Percentiles rank a stretch among this genome's conserved stretches.
Evolutionary conservation across 2,113 vertebrate species (phyloP).

Genomic region (Tretioscincus oriximinensis): DNA sequence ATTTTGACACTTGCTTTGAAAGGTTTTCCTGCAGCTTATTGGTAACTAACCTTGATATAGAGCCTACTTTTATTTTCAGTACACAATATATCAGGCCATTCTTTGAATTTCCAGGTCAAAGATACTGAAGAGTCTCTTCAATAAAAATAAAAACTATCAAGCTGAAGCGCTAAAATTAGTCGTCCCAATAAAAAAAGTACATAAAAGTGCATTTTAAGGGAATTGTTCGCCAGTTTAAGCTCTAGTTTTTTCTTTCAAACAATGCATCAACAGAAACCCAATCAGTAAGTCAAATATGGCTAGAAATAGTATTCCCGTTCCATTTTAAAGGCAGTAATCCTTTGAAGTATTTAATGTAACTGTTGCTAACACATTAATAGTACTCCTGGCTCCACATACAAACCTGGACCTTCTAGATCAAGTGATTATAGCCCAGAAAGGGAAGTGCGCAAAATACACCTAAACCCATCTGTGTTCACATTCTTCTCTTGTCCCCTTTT

Average conservation of each 20-base stretch:
- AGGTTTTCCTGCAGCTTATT: constrained; percentile 53
- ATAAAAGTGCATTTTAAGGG: constrained; percentile 78
- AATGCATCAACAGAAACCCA: constrained; percentile 67
- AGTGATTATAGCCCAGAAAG: constrained; percentile 68
- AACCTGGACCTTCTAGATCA: constrained; percentile 70
- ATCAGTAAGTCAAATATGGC: constrained; percentile 66
- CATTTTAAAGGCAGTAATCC: constrained; percentile 68
- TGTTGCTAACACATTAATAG: constrained; percentile 71
- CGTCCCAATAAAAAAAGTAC: constrained; percentile 74
- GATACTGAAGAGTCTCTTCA: constrained; percentile 62
- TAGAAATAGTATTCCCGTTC: constrained; percentile 65
- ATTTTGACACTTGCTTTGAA: constrained; percentile 49
- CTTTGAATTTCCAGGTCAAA: constrained; percentile 56
- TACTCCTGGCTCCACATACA: constrained; percentile 69
- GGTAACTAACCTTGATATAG: constrained; percentile 54
- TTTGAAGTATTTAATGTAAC: constrained; percentile 68
- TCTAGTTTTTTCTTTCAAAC: constrained; percentile 64
- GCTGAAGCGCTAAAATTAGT: constrained; percentile 71
- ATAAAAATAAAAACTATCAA: constrained; percentile 65
- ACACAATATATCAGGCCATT: constrained; percentile 40
- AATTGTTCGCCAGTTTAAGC: constrained; percentile 71
- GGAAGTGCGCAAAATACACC: constrained; percentile 69
- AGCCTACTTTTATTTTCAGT: constrained; percentile 50
- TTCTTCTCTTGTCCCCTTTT: constrained; percentile 65
- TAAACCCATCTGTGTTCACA: constrained; percentile 58